Percentiles rank a stretch among this genome's conserved stretches.
phyloP scores from a whole-genome alignment of 2,888 invertebrate genomes.

The Plebejus melissa region DNA sequence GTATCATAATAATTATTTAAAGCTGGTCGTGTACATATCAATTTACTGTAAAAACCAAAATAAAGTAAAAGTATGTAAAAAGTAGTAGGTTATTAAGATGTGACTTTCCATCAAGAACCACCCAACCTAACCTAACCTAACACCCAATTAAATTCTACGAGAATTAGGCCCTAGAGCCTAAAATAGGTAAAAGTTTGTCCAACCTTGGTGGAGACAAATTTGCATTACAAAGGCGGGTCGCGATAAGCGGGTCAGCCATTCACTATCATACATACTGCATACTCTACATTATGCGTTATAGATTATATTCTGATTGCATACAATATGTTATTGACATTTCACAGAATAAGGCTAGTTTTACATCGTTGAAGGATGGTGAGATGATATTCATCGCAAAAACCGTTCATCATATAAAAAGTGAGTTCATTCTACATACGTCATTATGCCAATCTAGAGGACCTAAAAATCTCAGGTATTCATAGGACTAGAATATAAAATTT shows the following conservation, averaged over 20 bases:
- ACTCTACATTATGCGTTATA: slow-evolving; percentile 1
- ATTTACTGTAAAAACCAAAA: no score
- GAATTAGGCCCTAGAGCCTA: not conserved
- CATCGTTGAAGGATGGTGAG: not conserved
- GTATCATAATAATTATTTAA: no score
- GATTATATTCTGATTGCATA: slow-evolving; percentile 1
- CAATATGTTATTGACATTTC: not conserved
- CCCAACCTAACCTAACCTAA: no score
- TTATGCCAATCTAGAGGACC: no score
- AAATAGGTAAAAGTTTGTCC: slow-evolving; percentile 4
- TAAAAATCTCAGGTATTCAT: no score
- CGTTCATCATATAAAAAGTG: not conserved
- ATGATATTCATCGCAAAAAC: not conserved
- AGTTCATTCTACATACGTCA: not conserved
- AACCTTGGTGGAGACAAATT: slow-evolving; percentile 33
- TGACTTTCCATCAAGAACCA: no score
- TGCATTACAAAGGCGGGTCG: slow-evolving; percentile 33
- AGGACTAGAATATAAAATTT: no score
- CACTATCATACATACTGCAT: slow-evolving; percentile 27
- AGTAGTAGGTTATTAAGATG: no score
- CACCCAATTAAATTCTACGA: not conserved
- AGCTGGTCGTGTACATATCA: not conserved
- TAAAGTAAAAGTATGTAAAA: no score
- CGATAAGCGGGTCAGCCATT: slow-evolving; percentile 30
- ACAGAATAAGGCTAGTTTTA: not conserved